Evolutionary conservation across 1,140 invertebrate species (phyloP), one percentile per base, ranked within the genome.

Genomic region (Pseudomyrmex flavicornis): DNA sequence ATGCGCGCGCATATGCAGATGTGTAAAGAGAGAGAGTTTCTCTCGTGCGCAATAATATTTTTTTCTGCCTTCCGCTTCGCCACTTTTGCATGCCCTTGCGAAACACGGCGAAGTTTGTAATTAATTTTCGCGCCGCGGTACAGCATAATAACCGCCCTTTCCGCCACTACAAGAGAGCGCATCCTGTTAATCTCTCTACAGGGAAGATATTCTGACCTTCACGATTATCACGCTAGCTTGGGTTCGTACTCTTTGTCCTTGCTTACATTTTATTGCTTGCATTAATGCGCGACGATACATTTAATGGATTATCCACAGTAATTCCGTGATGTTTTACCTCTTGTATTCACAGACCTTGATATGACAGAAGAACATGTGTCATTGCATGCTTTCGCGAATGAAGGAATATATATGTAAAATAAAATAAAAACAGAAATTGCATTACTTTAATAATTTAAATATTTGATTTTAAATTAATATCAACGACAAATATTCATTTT

Each of bases 141-240:
- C 48, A 61, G 54, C 83, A 68, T 76, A 72, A 83, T 88, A 88
- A 88, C 73, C 87, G 61, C 46, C 61, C 72, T 46, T 54, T 52
- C 50, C 48, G 35, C 22, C n/a, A 44, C 52, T 58, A 65, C 56
- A 20, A 58, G 66, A 58, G 66, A 54, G 26, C 13, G 54, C 79
- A 76, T 70, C 73, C 52, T 72, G 83, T 85, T 88, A 88, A 88
- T 88, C 76, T 88, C 22, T 22, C 20, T 48, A 50, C 52, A 56
- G 70, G 72, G 83, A 59, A 87, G 83, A 88, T 80, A 88, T 85
- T 88, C 77, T 88, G 58, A 88, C 72, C 72, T 88, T 85, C 72
- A 22, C 58, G 54, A 50, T 85, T 84, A 88, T 69, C 83, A 63
- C 58, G 63, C 54, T 52, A 22, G 59, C 73, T 58, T 17, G 35